Percentiles rank a stretch among this genome's conserved stretches.
Conservation (phyloP, 2,888 invertebrate species). For the Tetheella fluctuosa region DNA sequence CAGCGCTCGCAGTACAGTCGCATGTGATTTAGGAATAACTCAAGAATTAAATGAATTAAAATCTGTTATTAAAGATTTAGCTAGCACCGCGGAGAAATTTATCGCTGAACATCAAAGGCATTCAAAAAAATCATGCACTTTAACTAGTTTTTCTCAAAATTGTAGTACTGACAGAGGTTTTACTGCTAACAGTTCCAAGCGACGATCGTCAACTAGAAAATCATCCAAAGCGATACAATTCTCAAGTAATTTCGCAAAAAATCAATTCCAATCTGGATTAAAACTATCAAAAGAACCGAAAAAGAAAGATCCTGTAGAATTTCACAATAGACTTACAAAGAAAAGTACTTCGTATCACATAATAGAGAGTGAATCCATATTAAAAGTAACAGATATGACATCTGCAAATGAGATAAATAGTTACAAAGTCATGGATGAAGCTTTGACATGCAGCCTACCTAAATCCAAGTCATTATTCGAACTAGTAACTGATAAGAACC, state of each 20-base stretch:
- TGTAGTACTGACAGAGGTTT: slow-evolving; percentile 12
- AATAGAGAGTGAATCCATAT: slow-evolving; percentile 71
- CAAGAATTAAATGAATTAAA: slow-evolving; percentile 62
- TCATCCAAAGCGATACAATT: slow-evolving; percentile 54
- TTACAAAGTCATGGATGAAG: slow-evolving; percentile 32
- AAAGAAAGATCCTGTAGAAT: slow-evolving; percentile 40
- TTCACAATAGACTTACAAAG: slow-evolving; percentile 46
- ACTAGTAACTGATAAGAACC: slow-evolving; percentile 38
- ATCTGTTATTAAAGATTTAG: slow-evolving; percentile 55
- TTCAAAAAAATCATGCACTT: slow-evolving; percentile 21
- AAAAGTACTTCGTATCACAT: slow-evolving; percentile 67
- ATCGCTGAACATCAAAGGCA: slow-evolving; percentile 46
- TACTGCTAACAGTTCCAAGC: neutral
- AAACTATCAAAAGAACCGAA: slow-evolving; percentile 55
- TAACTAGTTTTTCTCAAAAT: slow-evolving; percentile 12
- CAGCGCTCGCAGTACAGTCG: slow-evolving; percentile 34
- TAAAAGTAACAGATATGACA: slow-evolving; percentile 74
- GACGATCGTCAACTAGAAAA: slow-evolving; percentile 14
- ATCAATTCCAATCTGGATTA: slow-evolving; percentile 42
- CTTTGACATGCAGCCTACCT: slow-evolving; percentile 39
- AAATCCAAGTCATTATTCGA: slow-evolving; percentile 56
- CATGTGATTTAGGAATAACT: slow-evolving; percentile 46
- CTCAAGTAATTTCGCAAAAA: slow-evolving; percentile 40
- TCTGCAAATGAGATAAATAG: slow-evolving; percentile 41
- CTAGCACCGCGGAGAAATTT: slow-evolving; percentile 54